A percentile compares a stretch with the other conserved stretches of the same genome.
These are phyloP conservation scores for Malaclemys terrapin DNA, from an alignment of 2,113 vertebrate species.

Conservation along the genomic window DNA sequence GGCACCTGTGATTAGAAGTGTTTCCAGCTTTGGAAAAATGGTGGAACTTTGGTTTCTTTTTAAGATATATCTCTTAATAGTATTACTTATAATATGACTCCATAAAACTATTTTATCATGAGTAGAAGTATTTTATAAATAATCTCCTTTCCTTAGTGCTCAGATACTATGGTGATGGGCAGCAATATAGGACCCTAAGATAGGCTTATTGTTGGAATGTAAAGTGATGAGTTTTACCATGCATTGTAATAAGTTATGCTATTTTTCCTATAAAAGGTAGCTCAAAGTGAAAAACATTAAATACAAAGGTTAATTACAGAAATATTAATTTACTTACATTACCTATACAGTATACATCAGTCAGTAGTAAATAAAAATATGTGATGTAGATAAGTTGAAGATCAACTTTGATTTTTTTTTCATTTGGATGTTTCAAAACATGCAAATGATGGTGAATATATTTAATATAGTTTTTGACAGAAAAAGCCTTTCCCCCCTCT, in stretches of 20 bases:
- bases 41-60: neutral
- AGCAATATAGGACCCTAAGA: neutral
- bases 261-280: neutral
- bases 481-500: neutral
- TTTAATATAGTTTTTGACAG: neutral
- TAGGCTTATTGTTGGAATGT: neutral
- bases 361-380: neutral
- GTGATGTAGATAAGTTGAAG: neutral
- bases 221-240: neutral
- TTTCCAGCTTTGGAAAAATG: neutral
- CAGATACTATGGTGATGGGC: neutral
- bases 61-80: neutral
- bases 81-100: neutral
- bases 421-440: neutral
- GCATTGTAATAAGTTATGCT: neutral
- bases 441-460: fast-evolving
- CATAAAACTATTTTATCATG: neutral
- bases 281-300: neutral
- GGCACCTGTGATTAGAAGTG: fast-evolving
- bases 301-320: neutral
- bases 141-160: neutral
- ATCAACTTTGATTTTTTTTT: neutral
- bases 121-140: neutral
- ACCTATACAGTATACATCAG: neutral
- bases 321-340: fast-evolving